These are phyloP conservation scores for Agrenia bidenticulata DNA, from an alignment of 2,888 invertebrate genomes.

Conservation along the genomic window DNA sequence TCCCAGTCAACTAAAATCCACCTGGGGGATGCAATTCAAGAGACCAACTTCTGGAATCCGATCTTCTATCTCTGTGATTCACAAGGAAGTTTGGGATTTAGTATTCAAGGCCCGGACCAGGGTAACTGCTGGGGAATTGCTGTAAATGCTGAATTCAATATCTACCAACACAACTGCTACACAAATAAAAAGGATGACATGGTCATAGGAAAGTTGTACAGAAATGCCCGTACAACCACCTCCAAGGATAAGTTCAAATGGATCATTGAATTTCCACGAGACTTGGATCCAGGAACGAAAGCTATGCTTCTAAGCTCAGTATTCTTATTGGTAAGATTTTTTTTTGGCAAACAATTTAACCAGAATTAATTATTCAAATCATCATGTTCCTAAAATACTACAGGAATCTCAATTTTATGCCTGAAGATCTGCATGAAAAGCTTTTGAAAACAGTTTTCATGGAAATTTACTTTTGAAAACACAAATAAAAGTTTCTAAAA, in stretches of 20 bases:
- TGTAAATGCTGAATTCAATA: constrained; percentile 2
- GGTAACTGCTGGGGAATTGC: constrained; percentile 27
- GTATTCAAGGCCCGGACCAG: constrained; percentile 20
- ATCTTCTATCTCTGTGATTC: constrained; percentile 17
- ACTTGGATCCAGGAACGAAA: constrained; percentile 23
- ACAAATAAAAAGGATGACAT: background rate
- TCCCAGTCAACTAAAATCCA: background rate
- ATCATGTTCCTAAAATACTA: too few species aligned
- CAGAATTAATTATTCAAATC: background rate
- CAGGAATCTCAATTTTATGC: constrained; percentile 22
- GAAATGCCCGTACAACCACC: background rate
- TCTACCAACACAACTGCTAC: background rate
- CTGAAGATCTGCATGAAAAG: too few species aligned
- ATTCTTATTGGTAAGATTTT: constrained; percentile 19
- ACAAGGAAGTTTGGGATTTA: background rate
- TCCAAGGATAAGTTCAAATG: constrained; percentile 17
- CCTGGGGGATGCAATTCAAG: constrained; percentile 16
- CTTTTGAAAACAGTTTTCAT: too few species aligned
- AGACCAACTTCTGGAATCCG: constrained; percentile 16
- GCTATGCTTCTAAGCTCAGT: constrained; percentile 8
- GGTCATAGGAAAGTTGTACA: constrained; percentile 9
- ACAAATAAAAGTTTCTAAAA: too few species aligned
- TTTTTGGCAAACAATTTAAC: background rate
- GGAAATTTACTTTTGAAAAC: too few species aligned
- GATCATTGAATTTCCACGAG: constrained; percentile 26